Base-by-base conservation (phyloP, 2,888 invertebrate genomes). In the Meta bourneti region DNA sequence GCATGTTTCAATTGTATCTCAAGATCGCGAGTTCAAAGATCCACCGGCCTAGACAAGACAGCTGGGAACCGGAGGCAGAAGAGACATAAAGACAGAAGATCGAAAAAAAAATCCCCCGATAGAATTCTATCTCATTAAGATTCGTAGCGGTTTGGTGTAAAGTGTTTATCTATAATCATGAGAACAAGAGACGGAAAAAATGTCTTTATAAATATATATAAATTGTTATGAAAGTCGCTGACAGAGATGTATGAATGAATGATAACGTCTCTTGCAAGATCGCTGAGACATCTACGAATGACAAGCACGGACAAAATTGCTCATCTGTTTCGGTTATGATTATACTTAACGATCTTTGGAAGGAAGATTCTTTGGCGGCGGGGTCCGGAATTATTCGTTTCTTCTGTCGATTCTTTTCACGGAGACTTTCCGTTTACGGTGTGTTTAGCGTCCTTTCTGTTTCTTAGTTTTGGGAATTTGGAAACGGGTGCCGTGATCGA, bases 341-440 rank as follows among this genome's bases (percentile, higher is more conserved):
- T 91, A 91, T 77, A 91, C 91, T 91, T 91, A 91, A 91, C 87
- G 91, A 91, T 91, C 86, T 91, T 89, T 48, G 71, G 77, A 72
- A 84, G 74, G 74, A 77, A 81, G 75, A 89, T 83, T 75, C 84
- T 70, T 78, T 34, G 75, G 84, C 77, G 77, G 77, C 48, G 34
- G 48, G 70, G 49, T 81, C 79, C 19, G 54, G 83, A 83, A 83
- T 83, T 83, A 83, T 83, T 83, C 83, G 51, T 74, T 54, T 83
- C 74, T 83, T 52, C 19, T 83, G 72, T 51, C 72, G 72, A 72
- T 74, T 83, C 54, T 54, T 83, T 72, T 72, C 34, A 13, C 19
- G 20, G 8, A 52, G 49, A 83, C 83, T 83, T 83, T 72, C 83
- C 74, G 49, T 83, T 61, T 61, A 61, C 13, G 61, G 11, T 61